These are phyloP conservation scores for Cochlearius cochlearius DNA, from an alignment of 2,113 vertebrate species.

Conservation along the genomic window DNA sequence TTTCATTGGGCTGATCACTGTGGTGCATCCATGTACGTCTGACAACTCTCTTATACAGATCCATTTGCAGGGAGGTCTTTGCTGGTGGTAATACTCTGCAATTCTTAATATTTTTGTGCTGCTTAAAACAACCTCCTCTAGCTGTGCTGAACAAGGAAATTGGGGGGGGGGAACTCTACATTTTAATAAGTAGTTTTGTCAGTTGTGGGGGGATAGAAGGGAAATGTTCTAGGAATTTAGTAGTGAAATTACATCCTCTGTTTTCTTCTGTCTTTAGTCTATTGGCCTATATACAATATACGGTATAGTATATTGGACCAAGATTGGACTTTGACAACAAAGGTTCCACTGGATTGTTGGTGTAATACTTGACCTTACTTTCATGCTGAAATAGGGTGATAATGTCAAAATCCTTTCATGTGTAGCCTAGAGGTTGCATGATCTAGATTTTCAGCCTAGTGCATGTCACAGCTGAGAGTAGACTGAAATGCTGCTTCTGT, in stretches of 20 bases:
- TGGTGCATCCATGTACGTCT: not conserved
- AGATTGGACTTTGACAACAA: not conserved
- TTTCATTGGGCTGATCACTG: not conserved
- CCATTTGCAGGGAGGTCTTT: not conserved
- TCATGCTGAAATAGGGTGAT: not conserved
- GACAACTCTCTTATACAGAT: not conserved
- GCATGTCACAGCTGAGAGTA: not conserved
- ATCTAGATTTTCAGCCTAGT: not conserved
- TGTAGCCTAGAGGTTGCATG: not conserved
- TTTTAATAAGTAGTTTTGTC: not conserved
- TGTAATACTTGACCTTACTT: not conserved
- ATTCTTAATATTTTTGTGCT: not conserved
- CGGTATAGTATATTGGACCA: not conserved
- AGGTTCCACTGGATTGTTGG: not conserved
- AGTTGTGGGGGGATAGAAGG: not conserved
- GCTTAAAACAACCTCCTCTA: not conserved
- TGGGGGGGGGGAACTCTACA: not conserved
- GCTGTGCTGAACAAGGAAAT: not conserved
- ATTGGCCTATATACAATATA: not conserved
- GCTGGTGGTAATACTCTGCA: not conserved
- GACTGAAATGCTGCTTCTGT: not conserved
- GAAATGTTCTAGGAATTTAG: not conserved
- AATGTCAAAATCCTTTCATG: not conserved
- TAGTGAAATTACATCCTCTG: not conserved
- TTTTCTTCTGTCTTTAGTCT: not conserved